phyloP scores from a whole-genome alignment of 2,113 vertebrate genomes.

The Trogon surrucura region DNA sequence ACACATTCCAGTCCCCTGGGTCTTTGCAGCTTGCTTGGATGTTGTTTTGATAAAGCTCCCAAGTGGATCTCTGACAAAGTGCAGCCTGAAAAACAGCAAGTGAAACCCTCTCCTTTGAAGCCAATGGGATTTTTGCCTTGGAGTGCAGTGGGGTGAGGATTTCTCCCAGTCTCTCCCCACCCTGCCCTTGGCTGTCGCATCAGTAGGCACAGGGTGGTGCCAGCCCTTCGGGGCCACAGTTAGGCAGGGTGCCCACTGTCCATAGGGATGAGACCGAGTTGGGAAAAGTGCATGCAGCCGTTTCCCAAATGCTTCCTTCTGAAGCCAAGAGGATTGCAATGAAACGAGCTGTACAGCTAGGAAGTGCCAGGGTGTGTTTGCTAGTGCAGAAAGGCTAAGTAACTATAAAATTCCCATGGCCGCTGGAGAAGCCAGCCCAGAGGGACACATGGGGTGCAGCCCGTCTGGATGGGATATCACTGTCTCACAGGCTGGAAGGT shows the following conservation, averaged over 20 bases:
- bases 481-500: neutral
- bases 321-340: neutral
- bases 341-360: neutral
- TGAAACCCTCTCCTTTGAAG: neutral
- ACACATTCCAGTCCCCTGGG: conserved; percentile 26
- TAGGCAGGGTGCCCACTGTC: neutral
- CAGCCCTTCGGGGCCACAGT: neutral
- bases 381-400: neutral
- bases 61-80: neutral
- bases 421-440: neutral
- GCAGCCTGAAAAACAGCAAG: neutral
- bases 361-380: neutral
- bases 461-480: neutral
- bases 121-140: neutral
- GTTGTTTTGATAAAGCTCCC: neutral
- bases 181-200: neutral
- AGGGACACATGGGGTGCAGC: neutral
- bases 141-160: neutral
- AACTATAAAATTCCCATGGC: neutral
- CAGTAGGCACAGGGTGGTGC: accelerated
- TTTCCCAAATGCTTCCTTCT: neutral
- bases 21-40: neutral
- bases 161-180: neutral
- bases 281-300: neutral
- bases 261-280: accelerated